phyloP scores from a whole-genome alignment of 1,140 invertebrate species.

The Zaprionus tsacasi region DNA sequence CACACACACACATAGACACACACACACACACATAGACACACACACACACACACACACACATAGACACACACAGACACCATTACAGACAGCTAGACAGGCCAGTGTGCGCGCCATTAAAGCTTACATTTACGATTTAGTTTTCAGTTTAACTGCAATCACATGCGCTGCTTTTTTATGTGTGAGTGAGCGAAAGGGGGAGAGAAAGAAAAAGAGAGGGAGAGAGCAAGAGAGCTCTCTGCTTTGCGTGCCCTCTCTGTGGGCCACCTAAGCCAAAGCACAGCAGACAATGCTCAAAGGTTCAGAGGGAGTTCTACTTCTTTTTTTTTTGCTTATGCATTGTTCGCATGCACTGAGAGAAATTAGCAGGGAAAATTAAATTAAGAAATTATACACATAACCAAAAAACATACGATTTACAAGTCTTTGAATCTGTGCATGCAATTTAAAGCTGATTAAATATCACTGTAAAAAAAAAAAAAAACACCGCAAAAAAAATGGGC shows the following conservation, averaged over 20 bases:
- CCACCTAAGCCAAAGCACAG: background rate
- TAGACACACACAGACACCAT: background rate
- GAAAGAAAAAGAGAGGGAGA: background rate
- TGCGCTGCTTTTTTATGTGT: constrained; percentile 14
- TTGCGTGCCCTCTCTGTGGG: constrained; percentile 2
- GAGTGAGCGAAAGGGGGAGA: background rate
- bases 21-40: background rate
- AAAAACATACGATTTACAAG: no score
- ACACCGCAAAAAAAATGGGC: no score
- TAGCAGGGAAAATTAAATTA: background rate
- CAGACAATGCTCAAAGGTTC: constrained; percentile 30
- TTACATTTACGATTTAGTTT: constrained; percentile 72
- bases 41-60: background rate
- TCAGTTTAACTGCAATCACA: constrained; percentile 57
- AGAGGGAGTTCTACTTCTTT: no score
- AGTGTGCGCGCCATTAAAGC: constrained; percentile 53
- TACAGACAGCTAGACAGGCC: background rate
- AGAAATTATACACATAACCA: no score
- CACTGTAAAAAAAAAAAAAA: no score
- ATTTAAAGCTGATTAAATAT: no score
- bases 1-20: constrained; percentile 13
- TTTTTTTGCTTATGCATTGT: background rate
- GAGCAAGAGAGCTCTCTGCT: background rate
- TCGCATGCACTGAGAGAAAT: constrained; percentile 35
- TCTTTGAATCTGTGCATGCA: no score